Base-by-base conservation (phyloP, 2,888 invertebrate genomes). In the Drosophila leonis region DNA sequence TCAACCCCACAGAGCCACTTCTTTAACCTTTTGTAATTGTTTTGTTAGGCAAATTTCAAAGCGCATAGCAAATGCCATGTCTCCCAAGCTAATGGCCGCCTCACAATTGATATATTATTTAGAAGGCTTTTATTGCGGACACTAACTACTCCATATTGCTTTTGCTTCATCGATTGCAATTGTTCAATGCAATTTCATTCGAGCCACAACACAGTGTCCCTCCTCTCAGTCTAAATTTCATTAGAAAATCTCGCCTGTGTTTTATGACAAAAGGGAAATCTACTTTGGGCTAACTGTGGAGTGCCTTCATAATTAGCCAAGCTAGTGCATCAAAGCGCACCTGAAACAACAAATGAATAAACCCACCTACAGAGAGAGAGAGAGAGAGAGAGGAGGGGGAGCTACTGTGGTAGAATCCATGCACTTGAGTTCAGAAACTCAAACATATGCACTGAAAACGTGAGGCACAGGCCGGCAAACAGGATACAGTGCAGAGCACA, bases 1-100 rank as follows among this genome's bases (percentile, higher is more conserved):
- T n/a, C n/a, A n/a, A n/a, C n/a, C n/a, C n/a, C n/a, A n/a, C n/a
- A n/a, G n/a, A 35, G n/a, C 41, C 31, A 52, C 69, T 62, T 33
- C 56, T 37, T 65, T 65, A 78, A 72, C 75, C 78, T 83, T 74
- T 79, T 79, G 79, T 81, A 79, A 86, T 84, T 86, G 86, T 81
- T 79, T 77, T 77, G 83, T 67, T 80, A 68, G 69, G 72, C 61
- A 84, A 82, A 82, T 78, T 78, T 75, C 75, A 82, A 64, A 65
- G 65, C 63, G 78, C 68, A 61, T 57, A 66, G 65, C 15, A 69
- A 73, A 67, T 65, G 78, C 65, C 62, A 67, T 44, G 70, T 71
- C 78, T 73, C 74, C 57, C 56, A 59, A 74, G 65, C 78, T 78
- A 86, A 81, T 75, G 75, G 77, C 49, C 31, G 72, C 69, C 67